Evolutionary conservation across 1,140 invertebrate species (phyloP).

Genomic region (Teleopsis dalmanni): DNA sequence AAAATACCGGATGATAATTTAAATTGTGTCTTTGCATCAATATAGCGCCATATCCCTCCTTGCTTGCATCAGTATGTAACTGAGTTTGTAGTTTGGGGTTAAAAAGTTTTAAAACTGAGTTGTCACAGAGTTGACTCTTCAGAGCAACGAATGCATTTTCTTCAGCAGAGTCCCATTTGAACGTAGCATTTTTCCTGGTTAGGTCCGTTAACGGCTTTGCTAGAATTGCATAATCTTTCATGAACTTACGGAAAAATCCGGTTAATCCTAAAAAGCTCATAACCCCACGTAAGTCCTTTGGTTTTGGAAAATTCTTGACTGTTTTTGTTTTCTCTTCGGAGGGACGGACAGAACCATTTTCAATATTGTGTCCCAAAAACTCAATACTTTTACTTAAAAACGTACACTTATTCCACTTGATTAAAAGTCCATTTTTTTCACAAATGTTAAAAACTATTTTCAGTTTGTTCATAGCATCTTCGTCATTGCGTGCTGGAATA

Average conservation of each 20-base stretch:
- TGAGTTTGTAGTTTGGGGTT: constrained; percentile 19
- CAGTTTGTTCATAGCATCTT: neutral
- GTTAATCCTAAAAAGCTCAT: constrained; percentile 30
- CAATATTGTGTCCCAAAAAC: constrained; percentile 6
- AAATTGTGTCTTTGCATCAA: constrained; percentile 6
- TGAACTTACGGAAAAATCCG: constrained; percentile 35
- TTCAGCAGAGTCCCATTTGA: too few relatives aligned
- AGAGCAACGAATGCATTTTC: constrained; percentile 28
- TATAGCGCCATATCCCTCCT: constrained; percentile 16
- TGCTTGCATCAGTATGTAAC: constrained; percentile 22
- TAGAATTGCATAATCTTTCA: constrained; percentile 21
- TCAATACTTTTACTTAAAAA: neutral
- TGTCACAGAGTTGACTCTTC: constrained; percentile 18
- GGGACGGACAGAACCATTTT: neutral
- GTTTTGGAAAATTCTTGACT: neutral
- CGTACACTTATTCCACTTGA: constrained; percentile 3
- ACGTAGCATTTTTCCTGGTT: constrained; percentile 10
- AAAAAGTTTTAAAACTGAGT: constrained; percentile 32
- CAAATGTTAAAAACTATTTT: constrained; percentile 1
- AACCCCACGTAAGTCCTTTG: constrained; percentile 8
- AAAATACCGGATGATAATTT: constrained; percentile 25
- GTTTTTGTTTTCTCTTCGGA: neutral
- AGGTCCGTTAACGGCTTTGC: constrained; percentile 21
- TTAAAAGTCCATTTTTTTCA: neutral
- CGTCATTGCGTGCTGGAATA: too few relatives aligned